A percentile compares a stretch with the other conserved stretches of the same genome.
Conservation (phyloP, 2,113 vertebrate species). For the Henicopernis longicauda region DNA sequence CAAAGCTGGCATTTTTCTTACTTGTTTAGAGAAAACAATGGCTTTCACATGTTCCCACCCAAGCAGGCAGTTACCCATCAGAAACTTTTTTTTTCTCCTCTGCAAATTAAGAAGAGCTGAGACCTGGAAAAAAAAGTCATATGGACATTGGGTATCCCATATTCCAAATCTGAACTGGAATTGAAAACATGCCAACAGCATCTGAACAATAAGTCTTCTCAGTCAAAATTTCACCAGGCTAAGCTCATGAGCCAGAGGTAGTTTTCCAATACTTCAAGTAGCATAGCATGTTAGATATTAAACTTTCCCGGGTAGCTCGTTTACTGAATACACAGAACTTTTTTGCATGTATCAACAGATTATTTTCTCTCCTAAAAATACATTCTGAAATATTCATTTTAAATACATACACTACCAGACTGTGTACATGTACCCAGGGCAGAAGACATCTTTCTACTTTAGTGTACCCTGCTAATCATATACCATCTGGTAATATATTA, state of each 20-base stretch:
- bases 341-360: neutral
- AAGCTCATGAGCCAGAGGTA: neutral
- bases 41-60: neutral
- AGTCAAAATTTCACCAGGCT: neutral
- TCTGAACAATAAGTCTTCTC: neutral
- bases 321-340: neutral
- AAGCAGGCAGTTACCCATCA: neutral
- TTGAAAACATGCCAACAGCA: neutral
- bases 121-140: neutral
- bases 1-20: neutral
- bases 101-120: neutral
- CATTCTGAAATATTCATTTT: constrained; percentile 22
- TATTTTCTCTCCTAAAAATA: constrained; percentile 46
- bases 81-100: neutral
- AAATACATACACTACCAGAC: constrained; percentile 11
- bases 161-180: neutral
- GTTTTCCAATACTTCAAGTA: neutral
- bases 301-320: neutral
- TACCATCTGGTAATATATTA: constrained; percentile 58
- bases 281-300: neutral
- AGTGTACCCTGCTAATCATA: constrained; percentile 44
- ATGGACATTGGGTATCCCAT: neutral
- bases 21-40: neutral
- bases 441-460: constrained; percentile 36
- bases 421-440: constrained; percentile 40